These are phyloP conservation scores for Ochotona curzoniae DNA, from an alignment of 2,113 vertebrate genomes.

Conservation along the genomic window DNA sequence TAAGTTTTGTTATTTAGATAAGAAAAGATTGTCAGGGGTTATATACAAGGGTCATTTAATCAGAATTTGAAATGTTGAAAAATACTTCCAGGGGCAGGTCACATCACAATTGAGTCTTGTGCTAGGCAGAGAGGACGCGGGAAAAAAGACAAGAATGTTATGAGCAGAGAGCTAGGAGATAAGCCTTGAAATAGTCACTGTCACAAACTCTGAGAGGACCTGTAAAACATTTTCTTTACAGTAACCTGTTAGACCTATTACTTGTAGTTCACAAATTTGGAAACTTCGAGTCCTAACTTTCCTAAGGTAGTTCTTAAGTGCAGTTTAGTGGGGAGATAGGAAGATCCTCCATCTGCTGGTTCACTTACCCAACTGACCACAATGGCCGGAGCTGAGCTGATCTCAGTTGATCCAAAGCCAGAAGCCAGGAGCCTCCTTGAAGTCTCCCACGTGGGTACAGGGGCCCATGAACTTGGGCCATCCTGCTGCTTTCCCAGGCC, in stretches of 20 bases:
- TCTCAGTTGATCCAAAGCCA: too few species aligned
- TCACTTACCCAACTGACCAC: too few species aligned
- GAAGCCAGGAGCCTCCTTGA: too few species aligned
- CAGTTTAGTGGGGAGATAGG: neutral
- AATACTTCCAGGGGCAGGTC: neutral
- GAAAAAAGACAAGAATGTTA: neutral
- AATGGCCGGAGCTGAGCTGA: too few species aligned
- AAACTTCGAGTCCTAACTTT: neutral
- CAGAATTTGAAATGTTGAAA: conserved; percentile 27
- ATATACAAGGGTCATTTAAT: neutral
- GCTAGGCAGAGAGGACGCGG: neutral
- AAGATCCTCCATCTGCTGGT: too few species aligned
- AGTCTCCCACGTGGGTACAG: too few species aligned
- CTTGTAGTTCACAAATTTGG: neutral
- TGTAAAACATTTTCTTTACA: neutral
- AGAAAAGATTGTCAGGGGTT: neutral
- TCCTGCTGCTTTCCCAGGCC: too few species aligned
- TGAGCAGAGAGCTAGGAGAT: neutral
- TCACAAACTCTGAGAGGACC: neutral
- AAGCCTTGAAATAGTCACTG: neutral
- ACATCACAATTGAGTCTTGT: neutral
- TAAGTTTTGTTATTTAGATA: neutral
- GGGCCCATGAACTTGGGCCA: too few species aligned
- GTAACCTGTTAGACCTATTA: neutral
- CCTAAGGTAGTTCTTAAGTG: neutral